These are phyloP conservation scores for Teleogryllus oceanicus DNA, from an alignment of 2,888 invertebrate species.

Conservation along the genomic window DNA sequence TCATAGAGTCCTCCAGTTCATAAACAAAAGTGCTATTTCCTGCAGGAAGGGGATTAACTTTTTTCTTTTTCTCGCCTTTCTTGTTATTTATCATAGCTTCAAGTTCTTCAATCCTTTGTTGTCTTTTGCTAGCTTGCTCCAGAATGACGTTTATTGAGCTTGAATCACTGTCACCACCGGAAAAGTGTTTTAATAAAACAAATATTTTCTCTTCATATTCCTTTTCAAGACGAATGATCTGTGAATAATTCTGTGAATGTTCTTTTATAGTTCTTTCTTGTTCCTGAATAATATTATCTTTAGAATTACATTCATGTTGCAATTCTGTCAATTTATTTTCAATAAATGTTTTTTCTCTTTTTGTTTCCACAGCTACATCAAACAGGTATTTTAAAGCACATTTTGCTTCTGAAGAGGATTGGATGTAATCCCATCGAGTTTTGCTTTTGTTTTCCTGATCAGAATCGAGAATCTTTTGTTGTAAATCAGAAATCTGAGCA, in stretches of 20 bases:
- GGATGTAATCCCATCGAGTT: slow-evolving; percentile 67
- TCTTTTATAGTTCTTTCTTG: not conserved
- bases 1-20: slow-evolving; percentile 46
- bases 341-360: slow-evolving; percentile 42
- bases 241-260: slow-evolving; percentile 50
- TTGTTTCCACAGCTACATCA: slow-evolving; percentile 55
- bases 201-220: slow-evolving; percentile 58
- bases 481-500: slow-evolving; percentile 72
- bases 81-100: not conserved
- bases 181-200: slow-evolving; percentile 37
- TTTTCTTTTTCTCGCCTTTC: not conserved
- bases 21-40: not conserved
- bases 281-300: not conserved
- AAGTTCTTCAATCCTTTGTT: slow-evolving; percentile 27
- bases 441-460: slow-evolving; percentile 73
- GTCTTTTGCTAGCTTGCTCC: slow-evolving; percentile 31
- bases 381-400: slow-evolving; percentile 65
- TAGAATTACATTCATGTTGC: slow-evolving; percentile 33
- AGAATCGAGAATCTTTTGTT: slow-evolving; percentile 76
- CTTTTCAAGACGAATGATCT: slow-evolving; percentile 54
- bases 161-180: not conserved
- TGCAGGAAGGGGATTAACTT: not conserved
- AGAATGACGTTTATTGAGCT: slow-evolving; percentile 12
- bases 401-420: slow-evolving; percentile 75
- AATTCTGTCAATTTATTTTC: slow-evolving; percentile 40